Evolutionary conservation across 1,140 invertebrate species (phyloP).

Genomic region (Zelostemma sp.): DNA sequence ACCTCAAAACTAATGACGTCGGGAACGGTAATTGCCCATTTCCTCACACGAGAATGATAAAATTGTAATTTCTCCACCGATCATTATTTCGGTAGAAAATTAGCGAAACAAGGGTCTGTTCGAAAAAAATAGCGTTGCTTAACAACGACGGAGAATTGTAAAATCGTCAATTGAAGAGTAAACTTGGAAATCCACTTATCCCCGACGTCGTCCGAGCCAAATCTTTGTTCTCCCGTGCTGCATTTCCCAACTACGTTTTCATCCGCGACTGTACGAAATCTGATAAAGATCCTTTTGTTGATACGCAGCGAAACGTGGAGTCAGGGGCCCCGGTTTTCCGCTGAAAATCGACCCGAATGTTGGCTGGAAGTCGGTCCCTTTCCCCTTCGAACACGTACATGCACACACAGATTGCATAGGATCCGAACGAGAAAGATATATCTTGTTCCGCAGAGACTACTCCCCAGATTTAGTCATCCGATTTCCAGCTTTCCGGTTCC

Average conservation of each 20-base stretch:
- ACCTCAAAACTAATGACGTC: too few species aligned
- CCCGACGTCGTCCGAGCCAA: background rate
- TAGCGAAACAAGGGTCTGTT: too few species aligned
- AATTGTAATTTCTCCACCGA: too few species aligned
- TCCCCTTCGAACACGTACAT: too few species aligned
- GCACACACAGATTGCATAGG: background rate
- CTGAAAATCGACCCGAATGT: conserved; percentile 39
- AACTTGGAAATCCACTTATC: conserved; percentile 3
- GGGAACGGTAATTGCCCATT: too few species aligned
- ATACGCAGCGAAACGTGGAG: conserved; percentile 24
- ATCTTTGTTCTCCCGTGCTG: background rate
- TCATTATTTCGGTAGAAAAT: too few species aligned
- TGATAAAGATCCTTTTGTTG: conserved; percentile 42
- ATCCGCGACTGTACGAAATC: conserved; percentile 13
- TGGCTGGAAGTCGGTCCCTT: conserved; percentile 5
- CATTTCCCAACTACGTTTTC: background rate
- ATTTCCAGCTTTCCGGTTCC: conserved; percentile 37
- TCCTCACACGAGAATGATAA: too few species aligned
- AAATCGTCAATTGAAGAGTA: conserved; percentile 3
- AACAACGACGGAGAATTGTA: background rate
- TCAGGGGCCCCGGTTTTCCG: conserved; percentile 31
- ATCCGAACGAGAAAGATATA: conserved; percentile 34
- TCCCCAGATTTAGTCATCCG: conserved; percentile 47
- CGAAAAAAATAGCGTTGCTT: too few species aligned
- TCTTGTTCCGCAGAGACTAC: conserved; percentile 34